Conservation (phyloP, 1,140 invertebrate genomes). For the Cherax quadricarinatus region DNA sequence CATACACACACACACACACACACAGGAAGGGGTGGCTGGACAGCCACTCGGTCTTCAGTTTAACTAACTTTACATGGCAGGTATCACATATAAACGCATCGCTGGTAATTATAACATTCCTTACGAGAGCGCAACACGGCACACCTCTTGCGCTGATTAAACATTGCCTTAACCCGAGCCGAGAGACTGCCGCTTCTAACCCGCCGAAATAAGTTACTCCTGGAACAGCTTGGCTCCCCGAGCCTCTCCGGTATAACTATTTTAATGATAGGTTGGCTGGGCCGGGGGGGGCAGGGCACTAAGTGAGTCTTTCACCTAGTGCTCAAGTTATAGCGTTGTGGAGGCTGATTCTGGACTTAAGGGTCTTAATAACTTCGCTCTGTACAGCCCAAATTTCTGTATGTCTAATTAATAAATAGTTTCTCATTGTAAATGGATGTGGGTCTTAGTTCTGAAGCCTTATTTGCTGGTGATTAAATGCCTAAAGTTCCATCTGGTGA, state of each 20-base stretch:
- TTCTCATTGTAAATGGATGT: constrained; percentile 50
- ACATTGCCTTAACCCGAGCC: constrained; percentile 39
- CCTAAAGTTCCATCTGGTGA: constrained; percentile 1
- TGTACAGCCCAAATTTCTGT: not conserved
- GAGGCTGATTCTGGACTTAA: not conserved
- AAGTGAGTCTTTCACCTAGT: not conserved
- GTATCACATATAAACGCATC: constrained; percentile 27
- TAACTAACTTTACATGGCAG: constrained; percentile 33
- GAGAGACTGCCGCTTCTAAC: not conserved
- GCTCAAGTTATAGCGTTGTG: not conserved
- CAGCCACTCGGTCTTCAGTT: constrained; percentile 19
- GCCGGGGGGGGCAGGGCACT: not conserved
- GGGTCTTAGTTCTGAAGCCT: constrained; percentile 41
- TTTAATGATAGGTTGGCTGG: constrained; percentile 29
- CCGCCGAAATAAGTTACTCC: not conserved
- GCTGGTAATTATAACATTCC: constrained; percentile 47
- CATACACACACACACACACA: too few species aligned
- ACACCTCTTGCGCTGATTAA: constrained; percentile 30
- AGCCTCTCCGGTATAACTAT: constrained; percentile 40
- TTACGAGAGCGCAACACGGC: constrained; percentile 16
- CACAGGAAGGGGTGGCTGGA: too few species aligned
- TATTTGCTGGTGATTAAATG: constrained; percentile 53
- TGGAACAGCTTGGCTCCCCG: constrained; percentile 15
- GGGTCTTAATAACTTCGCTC: not conserved
- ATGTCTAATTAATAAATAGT: constrained; percentile 60